Evolutionary conservation across 1,140 invertebrate genomes (phyloP).

Genomic region (Pseudomyrmex dendroicus): DNA sequence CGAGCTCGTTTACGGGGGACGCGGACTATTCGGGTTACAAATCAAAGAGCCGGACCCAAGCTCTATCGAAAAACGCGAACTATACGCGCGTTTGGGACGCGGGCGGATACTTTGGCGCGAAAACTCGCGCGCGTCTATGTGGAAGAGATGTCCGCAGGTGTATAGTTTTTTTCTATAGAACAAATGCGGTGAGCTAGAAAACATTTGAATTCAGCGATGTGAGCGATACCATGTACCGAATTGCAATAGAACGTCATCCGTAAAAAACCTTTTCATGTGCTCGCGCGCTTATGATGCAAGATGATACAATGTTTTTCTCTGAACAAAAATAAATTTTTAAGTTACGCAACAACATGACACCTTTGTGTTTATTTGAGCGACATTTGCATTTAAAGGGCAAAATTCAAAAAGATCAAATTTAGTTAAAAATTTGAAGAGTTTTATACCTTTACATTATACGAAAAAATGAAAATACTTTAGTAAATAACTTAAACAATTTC

Average conservation of each 20-base stretch:
- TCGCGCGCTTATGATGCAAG: conserved; percentile 20
- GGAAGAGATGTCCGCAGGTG: neutral
- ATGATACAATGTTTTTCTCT: conserved; percentile 8
- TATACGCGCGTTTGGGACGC: neutral
- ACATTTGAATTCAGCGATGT: conserved; percentile 11
- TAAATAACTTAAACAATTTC: too few relatives aligned
- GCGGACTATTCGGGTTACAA: conserved; percentile 41
- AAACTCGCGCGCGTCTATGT: conserved; percentile 27
- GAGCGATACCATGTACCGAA: neutral
- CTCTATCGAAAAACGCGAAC: conserved; percentile 49
- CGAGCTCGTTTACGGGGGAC: conserved; percentile 41
- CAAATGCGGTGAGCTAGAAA: conserved; percentile 23
- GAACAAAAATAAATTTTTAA: neutral
- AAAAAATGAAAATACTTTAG: too few relatives aligned
- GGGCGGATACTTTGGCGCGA: conserved; percentile 5
- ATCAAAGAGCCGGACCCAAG: conserved; percentile 38
- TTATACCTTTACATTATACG: too few relatives aligned
- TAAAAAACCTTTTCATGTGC: conserved; percentile 18
- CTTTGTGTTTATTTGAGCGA: neutral
- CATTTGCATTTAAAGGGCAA: neutral
- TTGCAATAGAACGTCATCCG: neutral
- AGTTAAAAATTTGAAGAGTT: too few relatives aligned
- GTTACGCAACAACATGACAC: too few relatives aligned
- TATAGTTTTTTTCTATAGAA: neutral
- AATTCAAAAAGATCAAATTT: too few relatives aligned